These are phyloP conservation scores for Lophura swinhoii DNA, from an alignment of 2,797 vertebrate genomes.

Conservation along the genomic window DNA sequence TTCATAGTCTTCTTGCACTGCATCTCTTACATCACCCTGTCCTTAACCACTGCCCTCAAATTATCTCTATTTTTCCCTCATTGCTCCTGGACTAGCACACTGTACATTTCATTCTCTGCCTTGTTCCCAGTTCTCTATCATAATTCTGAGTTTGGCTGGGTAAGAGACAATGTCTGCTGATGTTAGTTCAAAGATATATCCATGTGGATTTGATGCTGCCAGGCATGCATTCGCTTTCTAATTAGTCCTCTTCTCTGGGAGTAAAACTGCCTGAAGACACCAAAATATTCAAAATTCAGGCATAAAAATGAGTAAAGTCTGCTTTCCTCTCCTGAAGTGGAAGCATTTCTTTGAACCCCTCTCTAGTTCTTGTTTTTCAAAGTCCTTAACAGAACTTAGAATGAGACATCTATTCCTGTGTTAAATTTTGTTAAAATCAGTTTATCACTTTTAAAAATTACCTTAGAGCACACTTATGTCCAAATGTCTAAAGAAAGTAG, in stretches of 20 bases:
- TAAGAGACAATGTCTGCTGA: neutral
- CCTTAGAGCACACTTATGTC: neutral
- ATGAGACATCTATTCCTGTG: neutral
- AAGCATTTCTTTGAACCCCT: neutral
- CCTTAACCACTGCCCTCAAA: neutral
- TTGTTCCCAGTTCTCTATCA: neutral
- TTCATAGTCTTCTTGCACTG: neutral
- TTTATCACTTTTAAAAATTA: neutral
- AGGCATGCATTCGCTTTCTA: neutral
- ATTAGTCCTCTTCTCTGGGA: constrained; percentile 15
- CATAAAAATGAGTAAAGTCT: neutral
- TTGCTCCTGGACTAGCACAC: neutral
- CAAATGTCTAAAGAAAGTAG: neutral
- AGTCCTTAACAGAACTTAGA: neutral
- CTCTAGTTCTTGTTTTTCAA: neutral
- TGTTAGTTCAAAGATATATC: neutral
- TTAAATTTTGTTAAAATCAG: neutral
- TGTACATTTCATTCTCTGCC: neutral
- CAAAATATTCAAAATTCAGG: constrained; percentile 8
- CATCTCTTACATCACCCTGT: neutral
- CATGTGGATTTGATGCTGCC: constrained; percentile 7
- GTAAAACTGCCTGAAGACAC: constrained; percentile 14
- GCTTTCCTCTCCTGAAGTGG: neutral
- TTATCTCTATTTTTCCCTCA: neutral
- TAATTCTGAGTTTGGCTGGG: neutral